Percentiles rank a stretch among this genome's conserved stretches.
Conservation (phyloP, 2,797 vertebrate genomes). For the Sebastes steindachneri region DNA sequence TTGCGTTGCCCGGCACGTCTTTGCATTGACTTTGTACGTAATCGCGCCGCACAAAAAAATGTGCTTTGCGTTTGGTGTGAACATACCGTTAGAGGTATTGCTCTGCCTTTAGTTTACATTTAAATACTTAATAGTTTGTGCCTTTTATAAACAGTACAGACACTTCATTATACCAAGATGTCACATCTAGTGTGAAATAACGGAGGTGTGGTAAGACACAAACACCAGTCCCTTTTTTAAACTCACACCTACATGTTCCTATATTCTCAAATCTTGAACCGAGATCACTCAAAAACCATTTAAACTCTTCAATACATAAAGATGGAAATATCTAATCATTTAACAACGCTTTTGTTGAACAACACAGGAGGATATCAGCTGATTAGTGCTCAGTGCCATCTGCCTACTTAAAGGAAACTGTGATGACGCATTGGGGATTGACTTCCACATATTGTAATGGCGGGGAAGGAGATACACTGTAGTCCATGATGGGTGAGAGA, state of each 20-base stretch:
- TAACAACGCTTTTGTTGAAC: neutral
- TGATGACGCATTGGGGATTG: neutral
- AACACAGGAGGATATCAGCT: neutral
- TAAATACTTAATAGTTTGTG: neutral
- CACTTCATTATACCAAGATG: neutral
- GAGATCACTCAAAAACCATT: neutral
- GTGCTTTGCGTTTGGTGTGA: neutral
- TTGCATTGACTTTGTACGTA: no score
- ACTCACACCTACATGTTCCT: neutral
- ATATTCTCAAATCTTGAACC: neutral
- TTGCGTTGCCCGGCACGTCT: no score
- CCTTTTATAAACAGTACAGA: neutral
- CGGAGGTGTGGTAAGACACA: neutral
- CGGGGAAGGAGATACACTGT: neutral
- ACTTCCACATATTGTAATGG: neutral
- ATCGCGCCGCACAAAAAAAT: no score
- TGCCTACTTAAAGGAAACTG: neutral
- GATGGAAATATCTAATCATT: neutral
- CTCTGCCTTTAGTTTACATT: neutral
- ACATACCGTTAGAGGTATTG: neutral
- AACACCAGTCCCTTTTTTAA: neutral
- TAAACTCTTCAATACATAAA: neutral
- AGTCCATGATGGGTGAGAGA: constrained; percentile 17
- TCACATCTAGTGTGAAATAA: neutral
- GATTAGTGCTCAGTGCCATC: neutral